Evolutionary conservation across 23 tunicate genomes (phyloP), one percentile per base, ranked within the genome.

Genomic region (Pegea sp.): DNA sequence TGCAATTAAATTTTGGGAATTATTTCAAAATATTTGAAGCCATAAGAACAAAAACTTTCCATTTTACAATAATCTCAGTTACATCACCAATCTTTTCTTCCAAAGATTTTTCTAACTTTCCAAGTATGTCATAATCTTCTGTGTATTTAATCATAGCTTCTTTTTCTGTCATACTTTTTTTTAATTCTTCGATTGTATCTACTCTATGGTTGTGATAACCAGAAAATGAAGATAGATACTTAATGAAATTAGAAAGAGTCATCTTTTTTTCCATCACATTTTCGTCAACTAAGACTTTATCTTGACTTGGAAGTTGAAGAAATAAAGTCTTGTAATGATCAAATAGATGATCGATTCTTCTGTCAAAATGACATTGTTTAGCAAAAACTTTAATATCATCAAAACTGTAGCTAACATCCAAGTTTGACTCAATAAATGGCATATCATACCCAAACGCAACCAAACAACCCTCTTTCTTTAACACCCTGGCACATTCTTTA

Each of bases 381-480:
- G 46, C 16, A 38, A 8, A 16, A 38, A 8, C 46, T 8, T 38
- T 38, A 38, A 38, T 38, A 16, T 38, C 46, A 38, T 38, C 46
- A 38, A 38, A 11, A 16, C 46, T 8, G 16, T 11, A 38, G n/a
- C n/a, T n/a, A n/a, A n/a, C n/a, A n/a, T n/a, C n/a, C n/a, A n/a
- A n/a, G n/a, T n/a, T n/a, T n/a, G n/a, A n/a, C n/a, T n/a, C n/a
- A 38, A 38, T 16, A 38, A 11, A 28, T 2, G 81, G 75, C 13
- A 64, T 46, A 48, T 62, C 71, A 64, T 81, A 81, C 5, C 84
- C 84, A 61, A 68, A 81, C 3, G 69, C 5, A 32, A 67, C 63
- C 56, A 81, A 25, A 42, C 84, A 75, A 20, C 94, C 94, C 0
- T 62, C 34, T 8, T 75, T 70, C 44, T 73, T 73, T 46, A 81